These are phyloP conservation scores for Aphidius gifuensis DNA, from an alignment of 1,140 invertebrate genomes.

Conservation along the genomic window DNA sequence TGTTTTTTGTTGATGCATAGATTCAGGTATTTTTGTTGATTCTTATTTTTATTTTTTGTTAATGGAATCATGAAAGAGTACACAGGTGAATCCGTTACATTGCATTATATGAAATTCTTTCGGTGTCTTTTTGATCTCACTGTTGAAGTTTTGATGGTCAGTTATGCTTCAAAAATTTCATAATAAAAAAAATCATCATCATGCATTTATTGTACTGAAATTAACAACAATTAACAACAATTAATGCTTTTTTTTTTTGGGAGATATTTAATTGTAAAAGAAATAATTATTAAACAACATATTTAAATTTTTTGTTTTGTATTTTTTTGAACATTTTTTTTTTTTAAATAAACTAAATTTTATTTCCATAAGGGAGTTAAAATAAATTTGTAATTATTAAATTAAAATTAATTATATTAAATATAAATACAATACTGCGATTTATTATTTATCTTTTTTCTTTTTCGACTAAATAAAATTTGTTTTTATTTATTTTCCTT, in stretches of 20 bases:
- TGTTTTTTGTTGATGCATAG: too few species aligned
- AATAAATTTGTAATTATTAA: constrained; percentile 13
- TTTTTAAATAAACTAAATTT: constrained; percentile 23
- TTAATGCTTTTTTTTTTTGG: background rate
- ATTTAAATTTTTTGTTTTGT: constrained; percentile 18
- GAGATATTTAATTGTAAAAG: constrained; percentile 29
- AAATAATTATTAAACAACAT: constrained; percentile 37
- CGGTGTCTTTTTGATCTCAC: too few species aligned
- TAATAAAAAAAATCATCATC: constrained; percentile 27
- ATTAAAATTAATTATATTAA: constrained; percentile 23
- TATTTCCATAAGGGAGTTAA: constrained; percentile 5
- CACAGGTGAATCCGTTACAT: constrained; percentile 15
- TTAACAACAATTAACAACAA: too few species aligned
- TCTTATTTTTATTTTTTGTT: too few species aligned
- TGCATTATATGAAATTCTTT: too few species aligned
- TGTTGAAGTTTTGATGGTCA: too few species aligned
- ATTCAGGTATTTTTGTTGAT: too few species aligned
- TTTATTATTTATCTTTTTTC: constrained; percentile 17
- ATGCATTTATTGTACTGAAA: constrained; percentile 29
- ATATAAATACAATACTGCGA: constrained; percentile 26
- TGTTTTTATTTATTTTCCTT: too few species aligned
- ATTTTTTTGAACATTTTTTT: background rate
- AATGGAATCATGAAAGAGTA: background rate
- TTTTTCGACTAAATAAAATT: background rate
- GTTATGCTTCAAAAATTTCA: background rate